Base-by-base conservation (phyloP, 2,113 vertebrate genomes). In the Prunella fulvescens region DNA sequence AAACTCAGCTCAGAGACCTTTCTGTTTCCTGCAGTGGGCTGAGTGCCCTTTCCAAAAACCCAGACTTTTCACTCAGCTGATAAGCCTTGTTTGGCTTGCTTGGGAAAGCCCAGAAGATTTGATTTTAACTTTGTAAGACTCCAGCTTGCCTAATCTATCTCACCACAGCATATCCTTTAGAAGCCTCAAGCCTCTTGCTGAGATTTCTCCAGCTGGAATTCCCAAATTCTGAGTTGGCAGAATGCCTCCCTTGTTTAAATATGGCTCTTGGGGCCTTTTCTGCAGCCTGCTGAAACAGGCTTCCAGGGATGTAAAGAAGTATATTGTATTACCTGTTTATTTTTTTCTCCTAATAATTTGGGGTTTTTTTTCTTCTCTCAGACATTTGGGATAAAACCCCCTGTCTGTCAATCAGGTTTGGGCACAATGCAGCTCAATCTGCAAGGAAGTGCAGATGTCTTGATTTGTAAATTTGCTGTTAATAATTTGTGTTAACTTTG, bases 311-410 rank as follows among this genome's bases (percentile, higher is more conserved):
- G 94, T 94, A 92, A 84, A 93, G 81, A 95, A 94, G 92, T 94
- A 96, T 74, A 93, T 92, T 95, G 77, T 87, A 92, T 94, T 92
- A 96, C 70, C 80, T 96, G 93, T 92, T 97, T 91, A 92, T 92
- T 93, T 92, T 93, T 92, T 90, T 48, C 81, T 91, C 86, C 71
- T 91, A 90, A 92, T 85, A 88, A 88, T 93, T 83, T 67, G 56
- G 14, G 40, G 62, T 88, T 51, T 86, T 92, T 94, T 93, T 89
- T 47, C 66, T 88, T 71, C 66, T 64, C 47, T 86, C 51, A 58
- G 81, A 92, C 44, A 66, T 74, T 40, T 84, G 35, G 74, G 74
- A 89, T 72, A 81, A 93, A 95, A 16, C 2, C 15, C 42, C 19
- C 33, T 28, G n/a, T 37, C 61, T 79, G 71, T 64, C 86, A 91